Evolutionary conservation across 2,797 vertebrate genomes (phyloP), one percentile per base, ranked within the genome.

Genomic region (Pangasius krempfi): DNA sequence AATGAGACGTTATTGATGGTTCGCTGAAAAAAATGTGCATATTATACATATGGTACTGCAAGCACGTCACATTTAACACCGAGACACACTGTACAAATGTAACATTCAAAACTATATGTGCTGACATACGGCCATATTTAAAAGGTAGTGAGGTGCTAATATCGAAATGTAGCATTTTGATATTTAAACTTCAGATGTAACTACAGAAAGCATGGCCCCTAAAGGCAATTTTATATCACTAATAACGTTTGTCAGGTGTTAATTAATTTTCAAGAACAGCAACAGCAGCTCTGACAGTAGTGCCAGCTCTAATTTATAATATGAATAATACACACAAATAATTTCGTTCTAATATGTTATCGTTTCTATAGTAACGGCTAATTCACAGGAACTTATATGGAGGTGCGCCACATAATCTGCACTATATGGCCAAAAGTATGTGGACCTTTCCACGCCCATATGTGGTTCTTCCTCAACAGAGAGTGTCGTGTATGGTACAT

Each of bases 301-400:
- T 87, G 52, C 33, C 92, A 78, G 87, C 91, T 88, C 92, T 93
- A 73, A 91, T 94, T 44, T 82, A 84, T 40, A 27, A 58, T 89
- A 62, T 88, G 90, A 84, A 89, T 90, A 87, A 68, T 68, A 30
- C 64, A 68, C 30, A 68, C 30, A 68, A 33, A 68, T 33, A 33
- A 6, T 16, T 27, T 3, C 9, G 0, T 27, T 62, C 25, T 62
- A 62, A 62, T 66, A 30, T 68, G 14, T 2, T 33, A 33, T 7
- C 0, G 30, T 37, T 37, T 16, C 1, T 68, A 18, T 68, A 18
- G 30, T 33, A 68, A 68, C 5, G 2, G 5, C 13, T 68, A 68
- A 18, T 40, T 37, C 33, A 72, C 33, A 72, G 5, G 9, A 72
- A 73, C 37, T 22, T 73, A 8, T 73, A 37, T 70, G 16, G 68